phyloP scores from a whole-genome alignment of 92 coral and sea anemone species.

The Blastomussa wellsi region DNA sequence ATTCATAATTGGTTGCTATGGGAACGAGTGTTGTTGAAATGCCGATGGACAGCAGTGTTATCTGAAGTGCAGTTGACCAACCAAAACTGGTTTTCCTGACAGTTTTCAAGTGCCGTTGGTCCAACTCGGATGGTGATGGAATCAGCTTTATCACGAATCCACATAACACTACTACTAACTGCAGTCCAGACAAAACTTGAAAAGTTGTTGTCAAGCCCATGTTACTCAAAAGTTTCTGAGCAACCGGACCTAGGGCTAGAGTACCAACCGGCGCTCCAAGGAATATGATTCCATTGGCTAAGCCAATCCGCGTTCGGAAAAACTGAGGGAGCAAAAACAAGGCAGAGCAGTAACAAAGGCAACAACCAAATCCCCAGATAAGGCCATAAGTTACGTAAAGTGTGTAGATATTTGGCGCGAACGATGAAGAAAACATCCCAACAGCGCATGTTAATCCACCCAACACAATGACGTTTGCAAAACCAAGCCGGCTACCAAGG shows the following conservation, averaged over 20 bases:
- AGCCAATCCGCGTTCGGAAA: conserved; percentile 22
- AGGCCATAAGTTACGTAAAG: conserved; percentile 46
- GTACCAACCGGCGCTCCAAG: conserved; percentile 48
- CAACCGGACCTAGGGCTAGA: conserved; percentile 7
- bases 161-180: conserved; percentile 5
- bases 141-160: conserved; percentile 4
- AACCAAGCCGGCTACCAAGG: conserved; percentile 38
- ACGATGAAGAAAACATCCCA: conserved; percentile 32
- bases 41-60: conserved; percentile 15
- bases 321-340: conserved; percentile 29
- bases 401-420: conserved; percentile 6
- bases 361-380: conserved; percentile 30
- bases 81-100: conserved; percentile 4
- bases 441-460: conserved; percentile 28
- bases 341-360: conserved; percentile 27
- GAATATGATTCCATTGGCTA: conserved; percentile 29
- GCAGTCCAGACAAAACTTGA: conserved; percentile 29
- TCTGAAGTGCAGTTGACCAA: conserved; percentile 15
- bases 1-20: conserved; percentile 33
- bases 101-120: background rate
- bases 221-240: conserved; percentile 11
- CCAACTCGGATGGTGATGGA: background rate
- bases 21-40: conserved; percentile 30
- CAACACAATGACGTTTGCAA: conserved; percentile 6
- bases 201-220: conserved; percentile 20